Evolutionary conservation across 2,113 vertebrate genomes (phyloP).

Genomic region (Istiophorus platypterus): DNA sequence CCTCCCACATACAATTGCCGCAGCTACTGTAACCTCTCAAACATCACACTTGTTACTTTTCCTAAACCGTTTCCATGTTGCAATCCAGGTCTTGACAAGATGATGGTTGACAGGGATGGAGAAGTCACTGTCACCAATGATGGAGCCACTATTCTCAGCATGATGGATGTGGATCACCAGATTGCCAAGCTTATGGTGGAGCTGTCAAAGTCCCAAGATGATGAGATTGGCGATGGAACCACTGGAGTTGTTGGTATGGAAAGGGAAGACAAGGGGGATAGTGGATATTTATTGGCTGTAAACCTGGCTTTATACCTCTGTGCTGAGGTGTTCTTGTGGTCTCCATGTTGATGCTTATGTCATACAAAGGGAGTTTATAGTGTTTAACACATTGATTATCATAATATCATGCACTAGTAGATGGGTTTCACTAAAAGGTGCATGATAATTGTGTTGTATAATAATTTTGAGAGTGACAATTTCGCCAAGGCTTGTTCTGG

Average conservation of each 20-base stretch:
- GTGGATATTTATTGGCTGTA: background rate
- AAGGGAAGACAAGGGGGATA: background rate
- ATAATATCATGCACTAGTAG: background rate
- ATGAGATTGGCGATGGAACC: constrained; percentile 98
- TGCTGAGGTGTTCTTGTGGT: background rate
- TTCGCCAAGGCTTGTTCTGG: background rate
- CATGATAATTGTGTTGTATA: background rate
- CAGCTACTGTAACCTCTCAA: too few relatives aligned
- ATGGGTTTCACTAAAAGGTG: background rate
- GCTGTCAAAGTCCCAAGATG: constrained; percentile 97
- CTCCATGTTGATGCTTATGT: background rate
- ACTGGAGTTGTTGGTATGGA: constrained; percentile 97
- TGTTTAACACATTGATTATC: background rate
- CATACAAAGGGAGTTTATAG: too few relatives aligned
- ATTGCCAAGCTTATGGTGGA: constrained; percentile 99
- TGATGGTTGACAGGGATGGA: constrained; percentile 99
- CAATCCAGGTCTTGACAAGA: constrained; percentile 94
- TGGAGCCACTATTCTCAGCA: constrained; percentile 96
- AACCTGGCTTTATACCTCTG: background rate
- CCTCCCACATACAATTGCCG: background rate
- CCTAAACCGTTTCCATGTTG: background rate
- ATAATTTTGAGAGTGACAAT: background rate
- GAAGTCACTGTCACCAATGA: constrained; percentile 99
- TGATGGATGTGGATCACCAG: constrained; percentile 99
- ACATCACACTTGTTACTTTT: background rate